These are phyloP conservation scores for Clistopyga incitator DNA, from an alignment of 2,888 invertebrate species.

Conservation along the genomic window DNA sequence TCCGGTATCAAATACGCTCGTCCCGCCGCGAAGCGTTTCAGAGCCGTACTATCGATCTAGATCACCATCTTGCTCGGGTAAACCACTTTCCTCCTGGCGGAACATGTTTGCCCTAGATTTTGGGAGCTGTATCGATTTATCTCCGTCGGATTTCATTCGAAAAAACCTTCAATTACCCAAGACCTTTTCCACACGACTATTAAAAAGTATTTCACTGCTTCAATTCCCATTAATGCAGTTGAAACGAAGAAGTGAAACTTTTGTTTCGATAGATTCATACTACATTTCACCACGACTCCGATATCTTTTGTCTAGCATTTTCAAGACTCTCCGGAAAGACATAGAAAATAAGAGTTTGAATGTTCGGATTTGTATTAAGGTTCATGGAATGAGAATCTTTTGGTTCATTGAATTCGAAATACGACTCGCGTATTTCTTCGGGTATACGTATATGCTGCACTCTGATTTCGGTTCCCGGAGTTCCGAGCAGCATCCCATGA, in stretches of 20 bases:
- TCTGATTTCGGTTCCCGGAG: background rate
- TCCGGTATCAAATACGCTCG: conserved; percentile 41
- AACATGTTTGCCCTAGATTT: conserved; percentile 2
- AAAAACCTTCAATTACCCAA: background rate
- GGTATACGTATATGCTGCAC: background rate
- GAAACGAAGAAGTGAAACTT: background rate
- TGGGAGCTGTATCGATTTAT: background rate
- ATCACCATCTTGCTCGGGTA: conserved; percentile 10
- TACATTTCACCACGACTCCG: background rate
- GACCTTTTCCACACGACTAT: background rate
- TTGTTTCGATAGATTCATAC: background rate
- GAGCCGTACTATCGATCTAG: conserved; percentile 16
- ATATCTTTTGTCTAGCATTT: background rate
- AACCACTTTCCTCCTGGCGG: background rate
- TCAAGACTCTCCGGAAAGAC: background rate
- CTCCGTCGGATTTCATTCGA: background rate
- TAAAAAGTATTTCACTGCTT: background rate
- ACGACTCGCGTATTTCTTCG: background rate
- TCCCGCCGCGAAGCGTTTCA: background rate
- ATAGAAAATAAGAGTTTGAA: background rate
- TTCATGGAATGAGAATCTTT: background rate
- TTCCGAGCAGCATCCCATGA: background rate
- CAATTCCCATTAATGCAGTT: background rate
- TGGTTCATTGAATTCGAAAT: background rate
- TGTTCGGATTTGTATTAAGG: background rate